Evolutionary conservation across 2,888 invertebrate genomes (phyloP).

Genomic region (Apamea anceps): DNA sequence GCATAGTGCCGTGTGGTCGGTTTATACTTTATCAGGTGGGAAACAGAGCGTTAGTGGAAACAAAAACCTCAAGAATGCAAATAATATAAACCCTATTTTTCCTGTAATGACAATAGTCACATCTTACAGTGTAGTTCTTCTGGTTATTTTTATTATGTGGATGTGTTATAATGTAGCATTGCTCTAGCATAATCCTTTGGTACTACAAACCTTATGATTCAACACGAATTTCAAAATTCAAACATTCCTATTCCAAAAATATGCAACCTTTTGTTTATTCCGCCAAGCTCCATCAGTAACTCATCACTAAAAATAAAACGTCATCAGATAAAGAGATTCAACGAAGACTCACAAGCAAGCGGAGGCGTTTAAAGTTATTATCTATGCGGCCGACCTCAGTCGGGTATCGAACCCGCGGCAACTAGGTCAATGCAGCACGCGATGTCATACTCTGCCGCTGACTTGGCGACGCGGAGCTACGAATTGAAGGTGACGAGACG

Average conservation of each 20-base stretch:
- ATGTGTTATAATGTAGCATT: background rate
- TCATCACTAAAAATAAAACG: conserved; percentile 63
- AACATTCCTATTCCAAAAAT: conserved; percentile 34
- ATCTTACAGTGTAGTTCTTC: background rate
- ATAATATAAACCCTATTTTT: background rate
- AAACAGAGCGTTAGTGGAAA: background rate
- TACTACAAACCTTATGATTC: background rate
- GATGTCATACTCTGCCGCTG: conserved; percentile 75
- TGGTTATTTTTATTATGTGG: background rate
- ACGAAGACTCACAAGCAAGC: conserved; percentile 78
- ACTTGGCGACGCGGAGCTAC: conserved; percentile 72
- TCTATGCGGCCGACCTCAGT: conserved; percentile 84
- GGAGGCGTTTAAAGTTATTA: conserved; percentile 80
- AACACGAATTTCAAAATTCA: conserved; percentile 29
- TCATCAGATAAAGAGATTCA: conserved; percentile 73
- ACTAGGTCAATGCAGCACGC: conserved; percentile 87
- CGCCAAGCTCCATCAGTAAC: conserved; percentile 38
- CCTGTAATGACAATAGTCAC: background rate
- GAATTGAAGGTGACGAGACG: conserved; percentile 68
- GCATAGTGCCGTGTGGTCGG: background rate
- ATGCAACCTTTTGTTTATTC: conserved; percentile 37
- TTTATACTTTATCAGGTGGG: no score
- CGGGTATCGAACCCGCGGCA: conserved; percentile 86
- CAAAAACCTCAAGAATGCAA: background rate
- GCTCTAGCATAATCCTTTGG: background rate